phyloP scores from a whole-genome alignment of 2,113 vertebrate species.

The Dasypus novemcinctus region DNA sequence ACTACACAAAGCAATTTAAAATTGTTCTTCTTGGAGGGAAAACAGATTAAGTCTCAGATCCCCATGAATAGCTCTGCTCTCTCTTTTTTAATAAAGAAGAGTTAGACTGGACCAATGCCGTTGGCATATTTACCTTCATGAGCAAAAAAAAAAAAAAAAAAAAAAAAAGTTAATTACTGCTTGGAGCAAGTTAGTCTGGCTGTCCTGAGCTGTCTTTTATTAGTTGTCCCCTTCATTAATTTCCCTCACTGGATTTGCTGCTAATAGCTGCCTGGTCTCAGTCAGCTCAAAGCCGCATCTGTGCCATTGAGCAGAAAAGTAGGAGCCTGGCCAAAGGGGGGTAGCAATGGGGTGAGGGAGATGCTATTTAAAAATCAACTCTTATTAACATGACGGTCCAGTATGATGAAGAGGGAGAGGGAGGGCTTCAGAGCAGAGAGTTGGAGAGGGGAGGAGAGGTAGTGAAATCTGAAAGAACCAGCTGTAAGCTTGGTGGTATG shows the following conservation, averaged over 20 bases:
- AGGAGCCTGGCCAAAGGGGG: conserved; percentile 83
- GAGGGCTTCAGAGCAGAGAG: not conserved
- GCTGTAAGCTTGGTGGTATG: not conserved
- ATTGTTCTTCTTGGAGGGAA: conserved; percentile 33
- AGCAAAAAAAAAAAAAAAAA: conserved; percentile 77
- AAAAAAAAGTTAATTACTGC: conserved; percentile 89
- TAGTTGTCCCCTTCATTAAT: conserved; percentile 89
- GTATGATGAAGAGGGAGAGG: conserved; percentile 23
- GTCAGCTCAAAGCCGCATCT: conserved; percentile 89
- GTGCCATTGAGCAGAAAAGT: conserved; percentile 86
- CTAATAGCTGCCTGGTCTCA: conserved; percentile 86
- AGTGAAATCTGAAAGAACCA: not conserved
- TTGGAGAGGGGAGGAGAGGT: not conserved
- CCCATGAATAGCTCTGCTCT: conserved; percentile 55
- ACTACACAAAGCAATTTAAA: conserved; percentile 53
- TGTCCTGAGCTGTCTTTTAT: conserved; percentile 88
- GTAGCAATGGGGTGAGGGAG: conserved; percentile 50
- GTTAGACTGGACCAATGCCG: conserved; percentile 79
- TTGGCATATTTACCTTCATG: conserved; percentile 87
- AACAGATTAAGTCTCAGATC: conserved; percentile 57
- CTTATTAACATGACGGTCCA: conserved; percentile 85
- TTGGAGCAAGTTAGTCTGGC: conserved; percentile 86
- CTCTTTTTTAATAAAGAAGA: conserved; percentile 81
- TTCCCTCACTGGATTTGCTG: conserved; percentile 88
- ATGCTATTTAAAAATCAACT: conserved; percentile 86